A percentile compares a stretch with the other conserved stretches of the same genome.
These are phyloP conservation scores for Gandaritis pyraliata DNA, from an alignment of 2,888 invertebrate genomes.

Conservation along the genomic window DNA sequence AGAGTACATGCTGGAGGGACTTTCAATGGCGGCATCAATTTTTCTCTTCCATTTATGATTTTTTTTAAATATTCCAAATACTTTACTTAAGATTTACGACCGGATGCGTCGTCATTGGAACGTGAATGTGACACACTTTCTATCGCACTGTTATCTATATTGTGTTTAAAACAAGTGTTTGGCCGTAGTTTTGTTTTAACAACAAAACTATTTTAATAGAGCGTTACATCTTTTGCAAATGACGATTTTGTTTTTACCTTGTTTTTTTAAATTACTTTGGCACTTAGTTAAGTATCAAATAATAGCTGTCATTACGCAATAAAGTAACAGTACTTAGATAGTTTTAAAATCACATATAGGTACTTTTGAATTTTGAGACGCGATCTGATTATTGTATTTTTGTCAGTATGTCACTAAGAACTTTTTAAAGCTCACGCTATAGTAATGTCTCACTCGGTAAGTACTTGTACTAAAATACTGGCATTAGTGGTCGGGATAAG, in stretches of 20 bases:
- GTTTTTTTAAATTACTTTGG: neutral
- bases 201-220: constrained; percentile 55
- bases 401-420: no score
- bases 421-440: no score
- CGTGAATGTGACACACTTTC: constrained; percentile 81
- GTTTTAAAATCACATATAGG: no score
- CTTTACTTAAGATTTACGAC: constrained; percentile 77
- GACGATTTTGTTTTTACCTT: constrained; percentile 24
- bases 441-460: no score
- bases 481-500: no score
- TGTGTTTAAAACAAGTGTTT: constrained; percentile 69
- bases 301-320: neutral
- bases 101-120: constrained; percentile 79
- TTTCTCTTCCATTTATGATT: constrained; percentile 59
- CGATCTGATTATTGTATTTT: no score
- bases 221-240: constrained; percentile 33
- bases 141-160: constrained; percentile 73
- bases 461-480: no score
- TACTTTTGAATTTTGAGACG: no score
- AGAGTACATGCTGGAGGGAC: constrained; percentile 83
- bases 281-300: neutral
- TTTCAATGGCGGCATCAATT: constrained; percentile 62
- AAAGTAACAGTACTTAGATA: neutral
- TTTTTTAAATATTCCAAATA: constrained; percentile 69
- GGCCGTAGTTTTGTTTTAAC: constrained; percentile 63